These are phyloP conservation scores for Crambe crambe DNA, from an alignment of 37 sponge, comb jelly and placozoan species.

Conservation along the genomic window DNA sequence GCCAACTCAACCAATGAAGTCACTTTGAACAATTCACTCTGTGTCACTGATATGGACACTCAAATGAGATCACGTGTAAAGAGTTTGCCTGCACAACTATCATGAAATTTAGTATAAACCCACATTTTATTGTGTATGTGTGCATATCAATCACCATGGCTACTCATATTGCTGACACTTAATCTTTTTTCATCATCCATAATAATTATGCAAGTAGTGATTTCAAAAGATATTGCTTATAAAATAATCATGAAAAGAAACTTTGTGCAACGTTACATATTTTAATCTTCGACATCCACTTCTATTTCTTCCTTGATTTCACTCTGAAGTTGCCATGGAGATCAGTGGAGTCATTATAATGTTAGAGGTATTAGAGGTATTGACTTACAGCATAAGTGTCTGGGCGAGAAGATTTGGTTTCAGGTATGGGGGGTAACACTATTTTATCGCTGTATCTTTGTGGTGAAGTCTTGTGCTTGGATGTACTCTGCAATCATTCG, in stretches of 20 bases:
- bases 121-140: no score
- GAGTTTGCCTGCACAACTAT: no score
- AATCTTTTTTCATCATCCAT: no score
- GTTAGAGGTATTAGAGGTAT: no score
- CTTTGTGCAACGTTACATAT: neutral
- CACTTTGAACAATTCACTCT: no score
- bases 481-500: no score
- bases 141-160: no score
- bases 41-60: no score
- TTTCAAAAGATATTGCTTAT: neutral
- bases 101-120: no score
- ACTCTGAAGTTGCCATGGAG: neutral
- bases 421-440: neutral
- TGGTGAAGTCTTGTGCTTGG: neutral
- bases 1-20: no score
- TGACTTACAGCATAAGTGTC: neutral
- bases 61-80: no score
- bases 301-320: slow-evolving; percentile 2
- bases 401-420: neutral
- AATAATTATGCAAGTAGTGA: neutral
- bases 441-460: neutral
- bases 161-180: no score
- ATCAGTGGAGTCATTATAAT: neutral
- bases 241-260: neutral
- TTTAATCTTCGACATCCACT: neutral